Evolutionary conservation across 1,140 invertebrate genomes (phyloP), one percentile per base, ranked within the genome.

Genomic region (Bombus huntii): DNA sequence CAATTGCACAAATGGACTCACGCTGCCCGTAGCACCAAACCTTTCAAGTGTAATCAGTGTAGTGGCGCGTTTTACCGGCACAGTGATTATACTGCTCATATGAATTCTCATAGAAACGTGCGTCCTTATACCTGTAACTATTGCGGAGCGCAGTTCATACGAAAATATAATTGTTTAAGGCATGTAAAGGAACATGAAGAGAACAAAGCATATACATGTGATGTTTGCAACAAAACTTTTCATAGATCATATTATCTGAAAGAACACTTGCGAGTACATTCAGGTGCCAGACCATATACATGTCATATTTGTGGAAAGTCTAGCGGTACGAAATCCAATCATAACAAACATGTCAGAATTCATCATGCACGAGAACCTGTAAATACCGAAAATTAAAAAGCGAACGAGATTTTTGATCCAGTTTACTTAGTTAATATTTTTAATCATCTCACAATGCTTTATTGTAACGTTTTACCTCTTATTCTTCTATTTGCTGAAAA

Each of bases 141-240:
- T 93, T 99, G 98, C 94, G 98, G 98, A 44, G 98, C 98, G 72
- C 97, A 98, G 92, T 99, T 99, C 94, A 98, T 98, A 78, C 96
- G 98, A 37, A 98, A 98, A 92, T 98, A 98, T 93, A 99, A 99
- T 93, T 98, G 98, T 92, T 96, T 98, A 92, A 96, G 98, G 68
- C 98, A 99, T 93, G 97, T 98, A 10, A 96, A 98, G 65, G 98
- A 99, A 92, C 98, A 99, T 94, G 98, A 98, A 83, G 97, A 97
- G 79, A 98, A 97, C 81, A 99, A 99, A 95, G 97, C 97, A 73
- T 98, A 97, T 92, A 97, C 97, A 86, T 99, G 98, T 95, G 97
- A 97, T 89, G 97, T 98, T 81, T 99, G 98, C 94, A 97, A 97
- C 75, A 98, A 99, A 94, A 96, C 96, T 70, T 98, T 98, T 95